These are phyloP conservation scores for Decapterus maruadsi DNA, from an alignment of 2,797 vertebrate species.

Conservation along the genomic window DNA sequence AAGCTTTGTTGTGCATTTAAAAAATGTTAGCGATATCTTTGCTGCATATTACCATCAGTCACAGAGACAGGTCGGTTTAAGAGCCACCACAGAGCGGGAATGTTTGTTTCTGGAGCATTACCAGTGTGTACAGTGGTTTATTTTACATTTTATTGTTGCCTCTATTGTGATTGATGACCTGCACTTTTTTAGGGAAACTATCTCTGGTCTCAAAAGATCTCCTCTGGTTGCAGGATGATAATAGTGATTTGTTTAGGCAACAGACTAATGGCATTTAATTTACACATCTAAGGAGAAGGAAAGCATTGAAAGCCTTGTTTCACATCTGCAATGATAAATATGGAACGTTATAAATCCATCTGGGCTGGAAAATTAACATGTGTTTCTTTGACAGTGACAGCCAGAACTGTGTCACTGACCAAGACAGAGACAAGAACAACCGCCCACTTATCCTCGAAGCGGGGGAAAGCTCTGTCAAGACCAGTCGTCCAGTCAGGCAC, in stretches of 20 bases:
- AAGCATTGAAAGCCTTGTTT: not conserved
- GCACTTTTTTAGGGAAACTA: not conserved
- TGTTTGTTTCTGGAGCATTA: not conserved
- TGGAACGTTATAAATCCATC: not conserved
- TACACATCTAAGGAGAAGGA: not conserved
- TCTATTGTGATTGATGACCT: not conserved
- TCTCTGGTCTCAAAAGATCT: not conserved
- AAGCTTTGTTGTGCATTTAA: not conserved
- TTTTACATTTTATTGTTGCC: not conserved
- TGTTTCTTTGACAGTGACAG: slow-evolving; percentile 73
- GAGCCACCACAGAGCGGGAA: not conserved
- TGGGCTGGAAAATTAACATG: not conserved
- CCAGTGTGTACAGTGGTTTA: not conserved
- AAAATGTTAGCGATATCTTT: no score
- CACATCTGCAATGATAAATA: not conserved
- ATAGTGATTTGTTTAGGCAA: not conserved
- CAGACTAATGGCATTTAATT: slow-evolving; percentile 1
- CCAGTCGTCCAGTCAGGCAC: slow-evolving; percentile 71
- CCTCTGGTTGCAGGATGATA: not conserved
- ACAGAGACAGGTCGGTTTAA: not conserved
- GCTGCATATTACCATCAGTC: not conserved
- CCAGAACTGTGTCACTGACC: slow-evolving; percentile 48
- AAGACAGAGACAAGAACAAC: slow-evolving; percentile 73
- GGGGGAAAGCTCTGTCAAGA: slow-evolving; percentile 74
- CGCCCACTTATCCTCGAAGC: slow-evolving; percentile 45